Percentiles rank a stretch among this genome's conserved stretches.
phyloP scores from a whole-genome alignment of 2,888 invertebrate species.

The Melipona bicolor region DNA sequence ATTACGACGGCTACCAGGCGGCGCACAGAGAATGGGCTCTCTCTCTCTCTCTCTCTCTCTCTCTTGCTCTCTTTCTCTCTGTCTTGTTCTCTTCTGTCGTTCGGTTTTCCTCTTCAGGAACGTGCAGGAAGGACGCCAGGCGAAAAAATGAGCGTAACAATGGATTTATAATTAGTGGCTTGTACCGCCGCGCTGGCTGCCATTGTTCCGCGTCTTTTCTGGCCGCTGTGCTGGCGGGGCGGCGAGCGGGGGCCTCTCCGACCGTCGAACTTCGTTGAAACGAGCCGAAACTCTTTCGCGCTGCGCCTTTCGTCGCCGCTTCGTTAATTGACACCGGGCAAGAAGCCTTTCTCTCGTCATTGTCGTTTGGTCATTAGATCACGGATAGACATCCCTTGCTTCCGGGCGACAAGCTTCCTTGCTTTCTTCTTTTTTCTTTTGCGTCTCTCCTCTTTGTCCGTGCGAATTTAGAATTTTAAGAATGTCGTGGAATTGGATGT shows the following conservation, averaged over 20 bases:
- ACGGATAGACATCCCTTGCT: conserved; percentile 32
- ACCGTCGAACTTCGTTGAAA: conserved; percentile 61
- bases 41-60: conserved; percentile 22
- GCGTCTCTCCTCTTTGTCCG: not conserved
- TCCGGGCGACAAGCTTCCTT: conserved; percentile 19
- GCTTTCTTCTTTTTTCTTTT: not conserved
- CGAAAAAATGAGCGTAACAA: conserved; percentile 78
- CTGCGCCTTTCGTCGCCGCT: conserved; percentile 46
- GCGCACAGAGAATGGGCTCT: conserved; percentile 70
- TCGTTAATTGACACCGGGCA: conserved; percentile 59
- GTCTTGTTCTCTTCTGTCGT: conserved; percentile 18
- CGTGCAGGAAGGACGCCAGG: conserved; percentile 73
- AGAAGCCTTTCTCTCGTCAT: conserved; percentile 25
- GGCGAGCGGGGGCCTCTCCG: conserved; percentile 29
- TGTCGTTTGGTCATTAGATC: conserved; percentile 48
- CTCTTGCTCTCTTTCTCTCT: conserved; percentile 22
- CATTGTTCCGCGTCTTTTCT: conserved; percentile 69
- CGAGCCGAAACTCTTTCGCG: conserved; percentile 55
- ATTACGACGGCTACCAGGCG: conserved; percentile 77
- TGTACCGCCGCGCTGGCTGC: conserved; percentile 64
- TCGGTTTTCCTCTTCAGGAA: conserved; percentile 48
- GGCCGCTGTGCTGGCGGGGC: conserved; percentile 29
- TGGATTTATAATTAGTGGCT: conserved; percentile 78
- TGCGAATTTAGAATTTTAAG: not conserved
- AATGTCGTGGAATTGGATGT: not conserved